phyloP scores from a whole-genome alignment of 2,113 vertebrate species.

The Sterrhoptilus dennistouni region DNA sequence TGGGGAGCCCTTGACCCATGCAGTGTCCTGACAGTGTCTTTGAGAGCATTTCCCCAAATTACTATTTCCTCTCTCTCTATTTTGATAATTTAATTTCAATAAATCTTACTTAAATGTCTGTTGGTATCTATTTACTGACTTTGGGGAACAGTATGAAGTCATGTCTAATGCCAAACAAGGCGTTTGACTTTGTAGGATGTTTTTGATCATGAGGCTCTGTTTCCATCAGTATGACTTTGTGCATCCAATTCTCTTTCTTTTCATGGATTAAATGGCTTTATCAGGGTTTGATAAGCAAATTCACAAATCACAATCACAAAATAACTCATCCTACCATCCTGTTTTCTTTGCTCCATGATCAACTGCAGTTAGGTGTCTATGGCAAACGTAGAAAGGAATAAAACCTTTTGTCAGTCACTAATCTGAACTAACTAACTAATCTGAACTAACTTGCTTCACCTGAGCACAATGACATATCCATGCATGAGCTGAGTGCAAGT shows the following conservation, averaged over 20 bases:
- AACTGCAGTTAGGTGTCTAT: background rate
- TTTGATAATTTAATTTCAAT: background rate
- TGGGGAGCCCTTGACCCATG: accelerated
- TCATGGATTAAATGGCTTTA: background rate
- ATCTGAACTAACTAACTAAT: background rate
- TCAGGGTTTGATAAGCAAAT: background rate
- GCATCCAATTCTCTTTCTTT: background rate
- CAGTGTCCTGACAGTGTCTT: background rate
- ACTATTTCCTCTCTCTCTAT: background rate
- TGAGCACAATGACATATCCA: accelerated
- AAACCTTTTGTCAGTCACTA: background rate
- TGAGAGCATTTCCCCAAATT: background rate
- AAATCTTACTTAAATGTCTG: background rate
- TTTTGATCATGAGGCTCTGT: background rate
- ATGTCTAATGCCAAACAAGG: background rate
- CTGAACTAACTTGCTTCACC: background rate
- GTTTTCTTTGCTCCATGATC: background rate
- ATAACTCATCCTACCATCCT: background rate
- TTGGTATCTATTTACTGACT: background rate
- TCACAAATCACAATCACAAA: background rate
- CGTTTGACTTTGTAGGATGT: background rate
- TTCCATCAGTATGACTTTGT: background rate
- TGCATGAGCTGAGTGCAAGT: background rate
- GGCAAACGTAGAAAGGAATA: background rate
- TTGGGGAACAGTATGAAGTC: background rate